Percentiles rank a stretch among this genome's conserved stretches.
Conservation (phyloP, 2,888 invertebrate genomes). For the Acleris emargana region DNA sequence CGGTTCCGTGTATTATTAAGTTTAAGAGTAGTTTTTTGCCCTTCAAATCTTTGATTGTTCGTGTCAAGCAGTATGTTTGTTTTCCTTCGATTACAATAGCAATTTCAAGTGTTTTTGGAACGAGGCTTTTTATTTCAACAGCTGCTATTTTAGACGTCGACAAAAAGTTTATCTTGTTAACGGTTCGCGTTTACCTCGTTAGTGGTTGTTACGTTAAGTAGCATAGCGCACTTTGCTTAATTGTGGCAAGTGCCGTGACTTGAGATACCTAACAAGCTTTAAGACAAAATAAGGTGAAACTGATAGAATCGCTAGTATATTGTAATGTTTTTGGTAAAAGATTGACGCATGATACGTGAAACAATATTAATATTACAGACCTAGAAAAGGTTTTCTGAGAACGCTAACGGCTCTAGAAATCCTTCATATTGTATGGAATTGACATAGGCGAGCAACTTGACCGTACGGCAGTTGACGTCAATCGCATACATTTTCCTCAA, state of each 20-base stretch:
- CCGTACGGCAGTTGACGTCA: too few species aligned
- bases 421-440: too few species aligned
- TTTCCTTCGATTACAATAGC: constrained; percentile 23
- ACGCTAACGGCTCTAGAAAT: too few species aligned
- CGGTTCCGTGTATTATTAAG: constrained; percentile 47
- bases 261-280: constrained; percentile 6
- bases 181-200: constrained; percentile 17
- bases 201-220: constrained; percentile 7
- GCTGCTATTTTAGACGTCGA: constrained; percentile 17
- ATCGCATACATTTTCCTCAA: too few species aligned
- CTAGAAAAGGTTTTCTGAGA: too few species aligned
- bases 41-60: constrained; percentile 49
- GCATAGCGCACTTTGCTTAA: constrained; percentile 16
- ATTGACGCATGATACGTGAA: too few species aligned
- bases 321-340: background rate
- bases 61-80: constrained; percentile 39
- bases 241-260: constrained; percentile 17
- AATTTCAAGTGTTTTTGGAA: constrained; percentile 19
- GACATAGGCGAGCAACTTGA: too few species aligned
- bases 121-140: constrained; percentile 14
- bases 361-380: too few species aligned
- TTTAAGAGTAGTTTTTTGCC: constrained; percentile 45
- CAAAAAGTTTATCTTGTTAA: constrained; percentile 23
- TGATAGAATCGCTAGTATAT: background rate
- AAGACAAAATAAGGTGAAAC: background rate